Percentiles rank a stretch among this genome's conserved stretches.
These are phyloP conservation scores for Ptilonorhynchus violaceus DNA, from an alignment of 2,113 vertebrate genomes.

Conservation along the genomic window DNA sequence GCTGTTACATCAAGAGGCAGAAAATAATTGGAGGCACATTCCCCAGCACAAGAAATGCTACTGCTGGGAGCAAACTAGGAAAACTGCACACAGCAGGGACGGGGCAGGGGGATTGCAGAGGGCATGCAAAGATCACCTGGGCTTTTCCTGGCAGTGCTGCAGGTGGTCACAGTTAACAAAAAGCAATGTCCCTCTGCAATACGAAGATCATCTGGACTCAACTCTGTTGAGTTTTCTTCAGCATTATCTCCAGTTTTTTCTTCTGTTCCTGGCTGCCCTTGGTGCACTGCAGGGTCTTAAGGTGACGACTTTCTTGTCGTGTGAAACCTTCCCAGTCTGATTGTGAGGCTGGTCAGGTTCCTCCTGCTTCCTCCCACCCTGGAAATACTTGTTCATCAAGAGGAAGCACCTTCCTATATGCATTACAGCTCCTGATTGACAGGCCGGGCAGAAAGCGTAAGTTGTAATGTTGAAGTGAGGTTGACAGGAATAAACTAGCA, in stretches of 20 bases:
- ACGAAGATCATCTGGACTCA: neutral
- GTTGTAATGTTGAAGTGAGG: slow-evolving; percentile 23
- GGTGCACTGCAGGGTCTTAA: neutral
- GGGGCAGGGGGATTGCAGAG: neutral
- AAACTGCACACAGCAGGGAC: neutral
- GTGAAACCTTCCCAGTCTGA: neutral
- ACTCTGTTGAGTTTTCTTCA: neutral
- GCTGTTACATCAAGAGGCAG: neutral
- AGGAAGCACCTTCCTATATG: neutral
- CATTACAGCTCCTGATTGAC: slow-evolving; percentile 8
- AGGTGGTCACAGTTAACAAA: neutral
- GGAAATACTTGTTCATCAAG: slow-evolving; percentile 9
- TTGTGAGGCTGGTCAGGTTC: neutral
- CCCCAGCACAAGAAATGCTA: neutral
- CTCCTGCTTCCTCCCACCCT: neutral
- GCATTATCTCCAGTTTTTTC: neutral
- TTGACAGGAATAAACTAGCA: slow-evolving; percentile 36
- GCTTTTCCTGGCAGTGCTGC: neutral
- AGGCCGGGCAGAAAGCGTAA: neutral
- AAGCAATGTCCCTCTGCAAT: neutral
- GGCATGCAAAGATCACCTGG: neutral
- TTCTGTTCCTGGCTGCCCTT: neutral
- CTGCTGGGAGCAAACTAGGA: neutral
- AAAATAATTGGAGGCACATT: neutral
- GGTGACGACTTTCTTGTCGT: neutral